These are phyloP conservation scores for Rutpela maculata DNA, from an alignment of 2,888 invertebrate species.

Conservation along the genomic window DNA sequence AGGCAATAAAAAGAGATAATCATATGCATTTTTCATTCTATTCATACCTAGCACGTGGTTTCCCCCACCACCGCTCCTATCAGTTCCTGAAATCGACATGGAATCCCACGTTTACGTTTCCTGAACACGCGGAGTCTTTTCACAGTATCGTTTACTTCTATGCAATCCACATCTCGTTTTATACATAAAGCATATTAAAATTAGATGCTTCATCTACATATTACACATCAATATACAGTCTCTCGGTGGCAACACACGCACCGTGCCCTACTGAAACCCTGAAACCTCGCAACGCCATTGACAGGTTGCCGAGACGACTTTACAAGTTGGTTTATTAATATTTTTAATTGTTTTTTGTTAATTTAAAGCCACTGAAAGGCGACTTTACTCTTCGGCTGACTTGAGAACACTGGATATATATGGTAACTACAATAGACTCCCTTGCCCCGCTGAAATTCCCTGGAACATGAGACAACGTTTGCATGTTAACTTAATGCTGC, in stretches of 20 bases:
- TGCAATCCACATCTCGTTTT: slow-evolving; percentile 12
- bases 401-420: slow-evolving; percentile 75
- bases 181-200: slow-evolving; percentile 20
- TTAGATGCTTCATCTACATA: slow-evolving; percentile 26
- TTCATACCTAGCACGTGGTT: slow-evolving; percentile 65
- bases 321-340: not conserved
- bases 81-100: slow-evolving; percentile 37
- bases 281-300: not conserved
- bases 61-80: slow-evolving; percentile 58
- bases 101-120: slow-evolving; percentile 21
- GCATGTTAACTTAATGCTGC: slow-evolving; percentile 73
- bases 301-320: not conserved
- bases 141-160: slow-evolving; percentile 14
- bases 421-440: slow-evolving; percentile 74
- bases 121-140: slow-evolving; percentile 17
- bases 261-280: not conserved
- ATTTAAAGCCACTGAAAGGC: slow-evolving; percentile 52
- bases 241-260: slow-evolving; percentile 19
- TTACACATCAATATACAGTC: slow-evolving; percentile 19
- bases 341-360: slow-evolving; percentile 45
- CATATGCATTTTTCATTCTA: slow-evolving; percentile 45
- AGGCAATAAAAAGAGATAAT: slow-evolving; percentile 34
- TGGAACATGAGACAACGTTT: slow-evolving; percentile 75
- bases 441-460: slow-evolving; percentile 73
- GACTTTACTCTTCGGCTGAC: slow-evolving; percentile 73